Percentiles rank a stretch among this genome's conserved stretches.
Conservation (phyloP, 35 echinoderm and acorn worm species). For the Amphiura filiformis region DNA sequence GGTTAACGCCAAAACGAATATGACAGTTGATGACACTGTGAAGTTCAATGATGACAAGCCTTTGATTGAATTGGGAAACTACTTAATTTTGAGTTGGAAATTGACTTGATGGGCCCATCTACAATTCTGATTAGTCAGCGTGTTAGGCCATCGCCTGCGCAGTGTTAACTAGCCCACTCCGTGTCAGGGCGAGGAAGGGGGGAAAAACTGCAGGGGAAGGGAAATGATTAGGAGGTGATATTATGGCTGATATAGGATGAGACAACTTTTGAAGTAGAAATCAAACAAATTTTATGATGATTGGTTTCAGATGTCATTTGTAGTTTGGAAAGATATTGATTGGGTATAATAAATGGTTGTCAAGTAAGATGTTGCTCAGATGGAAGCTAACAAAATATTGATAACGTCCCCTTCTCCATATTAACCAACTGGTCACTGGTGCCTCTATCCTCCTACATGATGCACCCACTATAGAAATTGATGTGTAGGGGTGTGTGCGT, state of each 20-base stretch:
- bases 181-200: neutral
- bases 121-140: neutral
- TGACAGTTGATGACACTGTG: neutral
- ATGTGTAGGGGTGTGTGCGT: too few relatives aligned
- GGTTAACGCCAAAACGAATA: neutral
- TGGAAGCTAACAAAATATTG: too few relatives aligned
- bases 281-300: neutral
- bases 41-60: neutral
- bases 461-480: too few relatives aligned
- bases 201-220: too few relatives aligned
- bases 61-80: neutral
- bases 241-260: too few relatives aligned
- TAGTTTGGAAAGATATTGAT: neutral
- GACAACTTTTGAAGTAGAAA: too few relatives aligned
- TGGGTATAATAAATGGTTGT: too few relatives aligned
- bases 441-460: too few relatives aligned
- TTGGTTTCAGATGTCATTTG: neutral
- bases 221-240: too few relatives aligned
- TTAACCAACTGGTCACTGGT: too few relatives aligned
- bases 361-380: too few relatives aligned
- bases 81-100: constrained; percentile 1
- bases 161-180: neutral
- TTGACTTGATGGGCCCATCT: neutral
- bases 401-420: too few relatives aligned
- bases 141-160: neutral